These are phyloP conservation scores for Pogonophryne albipinna DNA, from an alignment of 2,797 vertebrate genomes.

Conservation along the genomic window DNA sequence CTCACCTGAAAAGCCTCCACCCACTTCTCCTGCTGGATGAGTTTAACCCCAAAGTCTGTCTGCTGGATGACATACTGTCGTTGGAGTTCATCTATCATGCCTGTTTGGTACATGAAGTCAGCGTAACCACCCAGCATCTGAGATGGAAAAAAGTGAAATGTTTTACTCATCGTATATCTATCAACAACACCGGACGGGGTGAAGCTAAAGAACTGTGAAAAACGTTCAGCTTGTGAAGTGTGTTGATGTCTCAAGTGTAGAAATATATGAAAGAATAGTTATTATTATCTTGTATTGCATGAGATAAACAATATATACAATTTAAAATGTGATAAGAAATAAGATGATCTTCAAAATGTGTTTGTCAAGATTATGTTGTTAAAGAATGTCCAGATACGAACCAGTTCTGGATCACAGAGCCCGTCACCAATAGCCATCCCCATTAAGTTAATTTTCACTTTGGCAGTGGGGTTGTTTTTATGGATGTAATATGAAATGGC, in stretches of 20 bases:
- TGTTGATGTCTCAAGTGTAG: not conserved
- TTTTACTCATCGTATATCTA: not conserved
- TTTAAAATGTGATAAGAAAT: too few relatives aligned
- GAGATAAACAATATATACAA: not conserved
- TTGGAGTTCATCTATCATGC: conserved; percentile 82
- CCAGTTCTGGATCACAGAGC: conserved; percentile 90
- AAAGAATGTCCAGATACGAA: conserved; percentile 49
- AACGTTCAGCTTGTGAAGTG: too few relatives aligned
- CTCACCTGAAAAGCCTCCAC: conserved; percentile 86
- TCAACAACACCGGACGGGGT: not conserved
- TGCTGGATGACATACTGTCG: conserved; percentile 82
- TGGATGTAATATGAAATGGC: conserved; percentile 89
- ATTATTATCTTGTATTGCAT: not conserved
- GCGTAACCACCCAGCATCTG: conserved; percentile 86
- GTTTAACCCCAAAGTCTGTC: conserved; percentile 75
- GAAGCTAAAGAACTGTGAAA: not conserved
- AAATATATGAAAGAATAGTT: too few relatives aligned
- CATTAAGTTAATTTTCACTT: conserved; percentile 88
- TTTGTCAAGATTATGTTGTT: not conserved
- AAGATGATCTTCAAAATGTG: too few relatives aligned
- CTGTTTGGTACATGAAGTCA: conserved; percentile 83
- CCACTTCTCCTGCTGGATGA: conserved; percentile 87
- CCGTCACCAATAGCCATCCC: conserved; percentile 88
- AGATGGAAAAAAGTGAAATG: not conserved
- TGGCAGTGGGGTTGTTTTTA: conserved; percentile 82